Conservation (phyloP, 2,113 vertebrate species). For the Microcebus murinus region DNA sequence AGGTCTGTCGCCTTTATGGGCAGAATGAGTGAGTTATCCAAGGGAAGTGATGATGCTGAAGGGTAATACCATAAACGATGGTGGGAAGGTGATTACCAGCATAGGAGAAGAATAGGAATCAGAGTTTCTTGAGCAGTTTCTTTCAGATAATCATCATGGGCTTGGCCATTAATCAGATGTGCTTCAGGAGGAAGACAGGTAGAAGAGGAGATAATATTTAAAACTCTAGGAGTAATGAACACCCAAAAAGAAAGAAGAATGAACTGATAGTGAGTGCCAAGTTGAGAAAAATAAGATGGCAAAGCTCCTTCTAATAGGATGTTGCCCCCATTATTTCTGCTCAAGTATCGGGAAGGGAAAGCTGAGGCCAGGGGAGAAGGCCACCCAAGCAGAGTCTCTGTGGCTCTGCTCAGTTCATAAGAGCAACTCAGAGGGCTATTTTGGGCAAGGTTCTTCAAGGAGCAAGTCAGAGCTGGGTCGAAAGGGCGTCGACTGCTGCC, state of each 20-base stretch:
- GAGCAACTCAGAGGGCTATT: background rate
- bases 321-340: background rate
- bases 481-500: background rate
- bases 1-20: background rate
- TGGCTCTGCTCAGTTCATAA: background rate
- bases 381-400: background rate
- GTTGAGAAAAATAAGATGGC: background rate
- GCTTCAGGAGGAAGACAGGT: background rate
- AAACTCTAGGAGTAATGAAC: background rate
- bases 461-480: background rate
- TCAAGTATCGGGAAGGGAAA: background rate
- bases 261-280: background rate
- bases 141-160: rapidly evolving
- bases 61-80: too few species aligned
- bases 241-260: background rate
- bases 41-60: background rate
- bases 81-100: background rate
- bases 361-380: background rate
- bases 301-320: background rate
- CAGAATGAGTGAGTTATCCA: background rate
- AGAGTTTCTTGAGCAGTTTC: background rate
- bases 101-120: background rate
- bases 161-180: too few species aligned
- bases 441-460: background rate
- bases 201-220: background rate